Evolutionary conservation across 2,888 invertebrate genomes (phyloP).

Genomic region (Plebejus anna): DNA sequence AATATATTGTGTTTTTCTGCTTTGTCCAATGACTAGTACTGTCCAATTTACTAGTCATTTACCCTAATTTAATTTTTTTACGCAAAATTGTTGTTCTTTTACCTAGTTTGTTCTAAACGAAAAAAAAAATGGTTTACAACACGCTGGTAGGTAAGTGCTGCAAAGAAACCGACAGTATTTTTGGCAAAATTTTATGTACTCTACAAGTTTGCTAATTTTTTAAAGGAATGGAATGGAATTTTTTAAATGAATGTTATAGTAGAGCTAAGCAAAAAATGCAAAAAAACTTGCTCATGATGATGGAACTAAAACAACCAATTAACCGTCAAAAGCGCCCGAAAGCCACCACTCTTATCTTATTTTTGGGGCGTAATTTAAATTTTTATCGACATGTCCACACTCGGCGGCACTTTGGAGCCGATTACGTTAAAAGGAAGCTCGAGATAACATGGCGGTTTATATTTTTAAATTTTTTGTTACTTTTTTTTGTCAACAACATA

Average conservation of each 20-base stretch:
- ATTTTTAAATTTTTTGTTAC: constrained; percentile 20
- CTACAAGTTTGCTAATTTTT: not conserved
- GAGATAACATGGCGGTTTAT: constrained; percentile 25
- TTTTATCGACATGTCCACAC: constrained; percentile 62
- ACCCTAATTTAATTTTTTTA: no score
- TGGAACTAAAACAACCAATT: constrained; percentile 25
- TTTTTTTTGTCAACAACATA: constrained; percentile 27
- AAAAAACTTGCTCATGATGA: not conserved
- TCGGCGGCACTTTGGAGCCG: constrained; percentile 57
- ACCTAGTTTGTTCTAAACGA: no score
- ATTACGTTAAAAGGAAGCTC: constrained; percentile 38
- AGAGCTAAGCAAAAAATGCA: not conserved
- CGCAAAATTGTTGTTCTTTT: not conserved
- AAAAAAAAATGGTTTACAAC: no score
- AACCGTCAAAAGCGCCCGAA: constrained; percentile 29
- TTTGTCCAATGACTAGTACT: no score
- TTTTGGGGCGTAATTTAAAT: constrained; percentile 45
- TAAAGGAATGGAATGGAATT: not conserved
- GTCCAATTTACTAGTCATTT: no score
- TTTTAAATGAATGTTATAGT: not conserved
- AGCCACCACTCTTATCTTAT: constrained; percentile 35
- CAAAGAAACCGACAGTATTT: not conserved
- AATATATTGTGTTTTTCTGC: no score
- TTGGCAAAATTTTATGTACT: not conserved
- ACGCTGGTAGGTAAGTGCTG: not conserved